Percentiles rank a stretch among this genome's conserved stretches.
Conservation (phyloP, 2,113 vertebrate species). For the Sinocyclocheilus anophthalmus region DNA sequence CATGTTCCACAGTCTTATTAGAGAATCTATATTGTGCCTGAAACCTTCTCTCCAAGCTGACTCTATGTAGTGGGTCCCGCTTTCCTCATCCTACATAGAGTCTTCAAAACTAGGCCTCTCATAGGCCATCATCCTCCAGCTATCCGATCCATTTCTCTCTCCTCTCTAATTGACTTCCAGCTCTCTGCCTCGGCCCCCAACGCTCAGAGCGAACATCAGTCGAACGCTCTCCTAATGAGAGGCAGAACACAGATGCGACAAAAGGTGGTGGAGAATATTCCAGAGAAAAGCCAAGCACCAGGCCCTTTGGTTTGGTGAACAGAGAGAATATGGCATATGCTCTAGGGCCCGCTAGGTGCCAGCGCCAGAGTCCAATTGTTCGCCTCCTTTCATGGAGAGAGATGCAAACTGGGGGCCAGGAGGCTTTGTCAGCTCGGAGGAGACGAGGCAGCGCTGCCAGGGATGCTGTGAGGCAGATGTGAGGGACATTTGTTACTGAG, state of each 20-base stretch:
- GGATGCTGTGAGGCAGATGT: constrained; percentile 59
- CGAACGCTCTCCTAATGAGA: constrained; percentile 72
- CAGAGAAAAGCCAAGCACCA: constrained; percentile 67
- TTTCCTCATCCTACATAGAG: background rate
- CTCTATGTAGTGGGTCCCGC: background rate
- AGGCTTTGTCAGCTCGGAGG: constrained; percentile 78
- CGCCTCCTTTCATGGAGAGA: constrained; percentile 73
- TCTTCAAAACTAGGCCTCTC: constrained; percentile 44
- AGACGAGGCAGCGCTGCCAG: constrained; percentile 72
- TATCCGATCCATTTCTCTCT: constrained; percentile 63
- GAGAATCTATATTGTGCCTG: background rate
- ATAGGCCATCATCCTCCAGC: constrained; percentile 28
- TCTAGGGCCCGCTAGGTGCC: constrained; percentile 74
- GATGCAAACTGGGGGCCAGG: constrained; percentile 64
- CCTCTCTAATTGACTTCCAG: constrained; percentile 77
- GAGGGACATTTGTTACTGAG: constrained; percentile 63
- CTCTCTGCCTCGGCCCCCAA: constrained; percentile 65
- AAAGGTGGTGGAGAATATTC: constrained; percentile 75
- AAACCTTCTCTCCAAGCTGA: too few relatives aligned
- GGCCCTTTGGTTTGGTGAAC: constrained; percentile 75
- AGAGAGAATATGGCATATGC: constrained; percentile 79
- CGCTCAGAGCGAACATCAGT: constrained; percentile 77
- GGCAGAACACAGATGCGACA: constrained; percentile 71
- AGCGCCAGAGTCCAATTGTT: constrained; percentile 78
- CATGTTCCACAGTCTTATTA: background rate